Percentiles rank a stretch among this genome's conserved stretches.
phyloP scores from a whole-genome alignment of 2,888 invertebrate species.

The Drosophila parthenogenetica region DNA sequence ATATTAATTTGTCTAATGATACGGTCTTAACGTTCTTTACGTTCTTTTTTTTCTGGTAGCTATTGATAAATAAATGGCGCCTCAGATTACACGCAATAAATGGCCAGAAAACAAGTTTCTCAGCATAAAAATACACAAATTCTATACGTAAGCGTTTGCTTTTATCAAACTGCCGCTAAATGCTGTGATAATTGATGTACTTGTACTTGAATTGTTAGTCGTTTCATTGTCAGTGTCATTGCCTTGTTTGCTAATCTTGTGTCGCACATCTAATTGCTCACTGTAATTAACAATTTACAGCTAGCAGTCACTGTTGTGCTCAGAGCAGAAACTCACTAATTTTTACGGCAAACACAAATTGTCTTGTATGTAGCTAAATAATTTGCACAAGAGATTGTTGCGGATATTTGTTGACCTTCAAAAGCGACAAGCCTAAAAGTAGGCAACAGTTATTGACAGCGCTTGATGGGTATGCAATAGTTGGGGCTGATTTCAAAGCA shows the following conservation, averaged over 20 bases:
- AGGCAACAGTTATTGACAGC: neutral
- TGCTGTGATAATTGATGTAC: conserved; percentile 20
- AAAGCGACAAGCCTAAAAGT: conserved; percentile 20
- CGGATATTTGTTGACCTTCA: conserved; percentile 7
- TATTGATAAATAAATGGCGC: conserved; percentile 51
- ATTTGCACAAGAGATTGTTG: conserved; percentile 14
- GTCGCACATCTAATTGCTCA: conserved; percentile 11
- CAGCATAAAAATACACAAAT: conserved; percentile 11
- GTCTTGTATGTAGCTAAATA: conserved; percentile 14
- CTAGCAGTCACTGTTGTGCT: conserved; percentile 5
- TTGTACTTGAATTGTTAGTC: conserved; percentile 28
- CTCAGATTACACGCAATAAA: conserved; percentile 29
- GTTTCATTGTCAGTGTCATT: conserved; percentile 43
- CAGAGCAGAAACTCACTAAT: conserved; percentile 4
- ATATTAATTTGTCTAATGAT: conserved; percentile 42
- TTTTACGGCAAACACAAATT: conserved; percentile 18
- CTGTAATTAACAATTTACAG: conserved; percentile 32
- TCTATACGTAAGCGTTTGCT: conserved; percentile 6
- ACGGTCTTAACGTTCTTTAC: conserved; percentile 15
- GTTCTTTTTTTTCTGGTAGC: conserved; percentile 15
- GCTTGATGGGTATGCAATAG: conserved; percentile 23
- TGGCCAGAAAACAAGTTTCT: conserved; percentile 35
- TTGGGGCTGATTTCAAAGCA: neutral
- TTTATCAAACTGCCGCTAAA: conserved; percentile 21
- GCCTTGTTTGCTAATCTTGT: conserved; percentile 32